Conservation (phyloP, 2,888 invertebrate species). For the Drosophila subquinaria region DNA sequence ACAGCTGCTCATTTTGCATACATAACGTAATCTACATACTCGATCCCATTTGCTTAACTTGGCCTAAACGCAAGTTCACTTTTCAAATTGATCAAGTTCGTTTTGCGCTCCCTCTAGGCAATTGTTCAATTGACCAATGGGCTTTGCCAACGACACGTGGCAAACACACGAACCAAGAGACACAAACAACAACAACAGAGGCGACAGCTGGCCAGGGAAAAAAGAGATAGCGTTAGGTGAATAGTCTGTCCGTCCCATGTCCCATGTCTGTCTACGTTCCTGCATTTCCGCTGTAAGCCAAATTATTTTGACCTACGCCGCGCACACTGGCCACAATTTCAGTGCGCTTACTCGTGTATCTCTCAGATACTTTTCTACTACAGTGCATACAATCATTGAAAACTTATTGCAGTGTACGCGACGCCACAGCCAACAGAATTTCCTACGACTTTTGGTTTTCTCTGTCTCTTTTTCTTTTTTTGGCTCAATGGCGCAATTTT, state of each 20-base stretch:
- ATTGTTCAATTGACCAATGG: conserved; percentile 62
- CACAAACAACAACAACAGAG: conserved; percentile 21
- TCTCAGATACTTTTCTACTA: neutral
- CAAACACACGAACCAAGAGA: conserved; percentile 69
- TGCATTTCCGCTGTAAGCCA: conserved; percentile 65
- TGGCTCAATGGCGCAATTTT: conserved; percentile 71
- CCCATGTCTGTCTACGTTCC: conserved; percentile 22
- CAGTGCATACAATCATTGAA: neutral
- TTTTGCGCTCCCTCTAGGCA: conserved; percentile 14
- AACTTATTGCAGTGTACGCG: conserved; percentile 46
- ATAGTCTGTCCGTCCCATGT: conserved; percentile 7
- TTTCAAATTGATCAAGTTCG: conserved; percentile 58
- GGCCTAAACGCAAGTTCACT: conserved; percentile 71
- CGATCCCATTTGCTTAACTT: neutral
- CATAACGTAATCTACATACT: neutral
- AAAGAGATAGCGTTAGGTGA: conserved; percentile 45
- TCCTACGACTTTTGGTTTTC: conserved; percentile 33
- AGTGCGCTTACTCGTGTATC: neutral
- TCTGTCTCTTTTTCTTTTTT: conserved; percentile 28
- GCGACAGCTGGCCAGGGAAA: conserved; percentile 64
- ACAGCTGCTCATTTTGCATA: conserved; percentile 73
- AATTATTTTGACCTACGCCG: conserved; percentile 75
- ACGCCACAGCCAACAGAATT: conserved; percentile 29
- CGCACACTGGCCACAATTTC: conserved; percentile 57
- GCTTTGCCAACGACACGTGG: conserved; percentile 72